Conservation (phyloP, 1,140 invertebrate genomes). For the Drosophila elegans region DNA sequence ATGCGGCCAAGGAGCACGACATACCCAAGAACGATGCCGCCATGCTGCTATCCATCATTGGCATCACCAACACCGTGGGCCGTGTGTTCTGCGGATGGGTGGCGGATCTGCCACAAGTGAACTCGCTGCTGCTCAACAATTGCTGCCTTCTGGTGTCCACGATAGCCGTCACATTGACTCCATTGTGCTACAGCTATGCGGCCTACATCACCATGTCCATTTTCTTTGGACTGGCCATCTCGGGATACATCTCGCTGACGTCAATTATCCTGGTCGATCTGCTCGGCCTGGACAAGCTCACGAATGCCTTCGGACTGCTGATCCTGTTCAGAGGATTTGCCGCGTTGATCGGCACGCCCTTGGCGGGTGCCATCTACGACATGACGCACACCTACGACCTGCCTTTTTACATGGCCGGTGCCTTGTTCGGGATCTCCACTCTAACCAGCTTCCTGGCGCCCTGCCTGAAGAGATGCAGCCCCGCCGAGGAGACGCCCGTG, state of each 20-base stretch:
- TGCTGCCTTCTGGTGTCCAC: slow-evolving; percentile 96
- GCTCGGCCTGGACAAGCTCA: slow-evolving; percentile 96
- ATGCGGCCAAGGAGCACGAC: slow-evolving; percentile 90
- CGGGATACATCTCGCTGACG: slow-evolving; percentile 98
- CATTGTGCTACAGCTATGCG: slow-evolving; percentile 92
- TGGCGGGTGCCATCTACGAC: slow-evolving; percentile 95
- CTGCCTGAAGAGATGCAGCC: slow-evolving; percentile 88
- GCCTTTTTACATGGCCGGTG: slow-evolving; percentile 96
- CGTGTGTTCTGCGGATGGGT: slow-evolving; percentile 94
- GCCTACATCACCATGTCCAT: slow-evolving; percentile 93
- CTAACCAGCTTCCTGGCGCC: slow-evolving; percentile 94
- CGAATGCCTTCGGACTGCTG: slow-evolving; percentile 97
- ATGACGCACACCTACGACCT: slow-evolving; percentile 93
- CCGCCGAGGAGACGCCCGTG: slow-evolving; percentile 86
- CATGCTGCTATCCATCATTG: slow-evolving; percentile 96
- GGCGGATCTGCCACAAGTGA: slow-evolving; percentile 93
- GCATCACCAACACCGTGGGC: slow-evolving; percentile 96
- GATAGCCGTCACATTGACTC: slow-evolving; percentile 92
- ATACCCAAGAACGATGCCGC: slow-evolving; percentile 92
- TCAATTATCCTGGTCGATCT: slow-evolving; percentile 99
- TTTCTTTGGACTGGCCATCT: slow-evolving; percentile 97
- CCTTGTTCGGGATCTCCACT: slow-evolving; percentile 93
- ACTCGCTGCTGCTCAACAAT: slow-evolving; percentile 97
- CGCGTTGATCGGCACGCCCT: slow-evolving; percentile 93
- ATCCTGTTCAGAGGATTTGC: slow-evolving; percentile 97